Conservation (phyloP, 2,888 invertebrate genomes). For the Andrena chrysosceles region DNA sequence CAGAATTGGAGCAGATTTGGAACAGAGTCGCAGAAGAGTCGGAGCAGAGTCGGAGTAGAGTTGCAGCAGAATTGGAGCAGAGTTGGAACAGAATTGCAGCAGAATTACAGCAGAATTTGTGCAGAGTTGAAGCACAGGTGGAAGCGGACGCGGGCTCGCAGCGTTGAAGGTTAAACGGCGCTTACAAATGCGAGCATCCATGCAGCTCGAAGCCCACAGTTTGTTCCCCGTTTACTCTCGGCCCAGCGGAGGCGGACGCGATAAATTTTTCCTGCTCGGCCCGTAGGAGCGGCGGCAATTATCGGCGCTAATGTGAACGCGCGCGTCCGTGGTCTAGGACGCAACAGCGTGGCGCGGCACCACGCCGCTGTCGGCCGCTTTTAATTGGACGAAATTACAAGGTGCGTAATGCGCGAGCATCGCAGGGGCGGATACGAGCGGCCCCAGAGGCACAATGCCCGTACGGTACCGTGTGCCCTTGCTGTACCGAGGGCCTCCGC, state of each 20-base stretch:
- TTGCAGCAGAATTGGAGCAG: too few relatives aligned
- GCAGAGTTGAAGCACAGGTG: too few relatives aligned
- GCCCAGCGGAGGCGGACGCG: conserved; percentile 35
- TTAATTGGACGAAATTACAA: conserved; percentile 78
- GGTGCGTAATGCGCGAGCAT: conserved; percentile 77
- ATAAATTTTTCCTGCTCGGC: conserved; percentile 49
- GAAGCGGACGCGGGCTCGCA: neutral
- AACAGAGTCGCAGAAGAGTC: too few relatives aligned
- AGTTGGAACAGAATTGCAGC: too few relatives aligned
- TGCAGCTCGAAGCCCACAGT: conserved; percentile 12
- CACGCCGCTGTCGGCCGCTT: conserved; percentile 66
- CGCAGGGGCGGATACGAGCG: conserved; percentile 54
- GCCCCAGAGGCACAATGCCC: conserved; percentile 44
- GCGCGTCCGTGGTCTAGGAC: conserved; percentile 36
- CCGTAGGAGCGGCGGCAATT: conserved; percentile 54
- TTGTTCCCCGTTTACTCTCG: conserved; percentile 39
- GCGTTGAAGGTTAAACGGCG: conserved; percentile 45
- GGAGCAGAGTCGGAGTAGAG: too few relatives aligned
- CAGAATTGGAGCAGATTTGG: too few relatives aligned
- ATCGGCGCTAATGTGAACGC: conserved; percentile 67
- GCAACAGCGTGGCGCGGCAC: conserved; percentile 33
- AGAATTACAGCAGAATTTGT: too few relatives aligned
- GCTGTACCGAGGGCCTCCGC: conserved; percentile 31
- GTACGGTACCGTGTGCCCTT: conserved; percentile 30
- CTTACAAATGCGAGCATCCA: conserved; percentile 33